Percentiles rank a stretch among this genome's conserved stretches.
Conservation (phyloP, 2,113 vertebrate genomes). For the Otocyon megalotis region DNA sequence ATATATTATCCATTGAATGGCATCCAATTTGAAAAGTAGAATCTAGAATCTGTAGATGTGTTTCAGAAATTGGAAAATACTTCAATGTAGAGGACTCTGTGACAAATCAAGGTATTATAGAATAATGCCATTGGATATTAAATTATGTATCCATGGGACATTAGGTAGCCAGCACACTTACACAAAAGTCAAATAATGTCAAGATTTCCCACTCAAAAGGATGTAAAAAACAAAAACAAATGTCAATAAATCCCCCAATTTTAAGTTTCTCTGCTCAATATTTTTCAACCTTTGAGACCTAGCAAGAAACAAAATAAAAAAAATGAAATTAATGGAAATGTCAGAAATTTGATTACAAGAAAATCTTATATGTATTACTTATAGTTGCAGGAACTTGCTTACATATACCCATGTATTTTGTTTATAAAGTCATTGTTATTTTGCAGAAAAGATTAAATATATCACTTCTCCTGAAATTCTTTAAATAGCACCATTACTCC, state of each 20-base stretch:
- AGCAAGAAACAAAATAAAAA: neutral
- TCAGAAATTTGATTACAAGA: slow-evolving; percentile 43
- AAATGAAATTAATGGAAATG: slow-evolving; percentile 50
- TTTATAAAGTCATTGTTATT: neutral
- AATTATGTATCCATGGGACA: neutral
- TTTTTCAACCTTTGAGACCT: neutral
- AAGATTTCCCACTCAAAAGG: neutral
- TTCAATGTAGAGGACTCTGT: neutral
- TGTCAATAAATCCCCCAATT: slow-evolving; percentile 19
- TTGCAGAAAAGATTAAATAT: neutral
- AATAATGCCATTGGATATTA: neutral
- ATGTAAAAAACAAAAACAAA: slow-evolving; percentile 40
- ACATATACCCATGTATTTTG: neutral
- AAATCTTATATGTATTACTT: neutral
- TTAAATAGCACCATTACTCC: neutral
- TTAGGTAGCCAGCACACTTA: neutral
- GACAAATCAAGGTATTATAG: neutral
- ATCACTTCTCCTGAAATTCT: neutral
- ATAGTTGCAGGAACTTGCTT: neutral
- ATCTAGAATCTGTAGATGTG: neutral
- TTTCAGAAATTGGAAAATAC: slow-evolving; percentile 3
- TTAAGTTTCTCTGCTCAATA: slow-evolving; percentile 24
- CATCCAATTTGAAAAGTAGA: neutral
- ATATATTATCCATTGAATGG: neutral
- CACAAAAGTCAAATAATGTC: neutral